phyloP scores from a whole-genome alignment of 2,888 invertebrate genomes.

The Leptopilina drosophilae region DNA sequence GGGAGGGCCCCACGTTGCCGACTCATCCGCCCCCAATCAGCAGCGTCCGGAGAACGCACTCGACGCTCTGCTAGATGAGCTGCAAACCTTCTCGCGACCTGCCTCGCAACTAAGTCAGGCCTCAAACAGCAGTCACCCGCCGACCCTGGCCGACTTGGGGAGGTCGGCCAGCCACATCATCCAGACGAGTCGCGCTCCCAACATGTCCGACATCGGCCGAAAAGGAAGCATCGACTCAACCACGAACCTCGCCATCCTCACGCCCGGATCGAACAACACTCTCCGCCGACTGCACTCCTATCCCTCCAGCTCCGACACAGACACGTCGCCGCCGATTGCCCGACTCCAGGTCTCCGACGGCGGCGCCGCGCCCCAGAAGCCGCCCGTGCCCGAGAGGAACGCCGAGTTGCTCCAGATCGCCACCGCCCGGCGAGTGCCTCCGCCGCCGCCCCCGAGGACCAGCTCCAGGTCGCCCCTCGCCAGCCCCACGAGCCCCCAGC shows the following conservation, averaged over 20 bases:
- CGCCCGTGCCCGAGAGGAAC: slow-evolving; percentile 90
- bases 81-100: slow-evolving; percentile 93
- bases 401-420: slow-evolving; percentile 86
- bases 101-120: slow-evolving; percentile 71
- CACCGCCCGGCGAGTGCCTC: slow-evolving; percentile 87
- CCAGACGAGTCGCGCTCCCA: slow-evolving; percentile 73
- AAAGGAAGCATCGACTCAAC: slow-evolving; percentile 80
- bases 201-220: slow-evolving; percentile 79
- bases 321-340: slow-evolving; percentile 86
- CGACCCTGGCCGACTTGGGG: slow-evolving; percentile 77
- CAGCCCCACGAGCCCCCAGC: slow-evolving; percentile 87
- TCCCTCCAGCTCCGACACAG: slow-evolving; percentile 91
- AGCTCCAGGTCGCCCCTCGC: slow-evolving; percentile 92
- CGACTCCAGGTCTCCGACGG: slow-evolving; percentile 77
- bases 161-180: slow-evolving; percentile 78
- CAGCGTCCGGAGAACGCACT: slow-evolving; percentile 95
- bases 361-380: slow-evolving; percentile 76
- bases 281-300: slow-evolving; percentile 89
- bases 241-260: slow-evolving; percentile 67
- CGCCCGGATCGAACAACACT: slow-evolving; percentile 75
- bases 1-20: slow-evolving; percentile 81
- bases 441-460: slow-evolving; percentile 95
- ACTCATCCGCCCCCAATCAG: slow-evolving; percentile 79
- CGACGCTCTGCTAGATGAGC: slow-evolving; percentile 96
- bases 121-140: slow-evolving; percentile 63